Conservation (phyloP, 2,888 invertebrate species). For the Syrphus vitripennis region DNA sequence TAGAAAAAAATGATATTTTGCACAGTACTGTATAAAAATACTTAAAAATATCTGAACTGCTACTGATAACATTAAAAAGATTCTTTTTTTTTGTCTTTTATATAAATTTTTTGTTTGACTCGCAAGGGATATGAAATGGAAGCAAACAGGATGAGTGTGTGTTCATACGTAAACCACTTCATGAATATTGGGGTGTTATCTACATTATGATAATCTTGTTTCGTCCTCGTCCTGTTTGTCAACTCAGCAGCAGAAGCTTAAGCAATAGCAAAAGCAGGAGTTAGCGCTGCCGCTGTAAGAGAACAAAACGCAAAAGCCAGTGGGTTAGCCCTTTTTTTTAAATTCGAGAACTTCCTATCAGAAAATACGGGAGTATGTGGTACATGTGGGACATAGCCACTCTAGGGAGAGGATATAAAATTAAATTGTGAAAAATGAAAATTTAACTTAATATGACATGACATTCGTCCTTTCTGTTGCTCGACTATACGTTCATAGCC, state of each 20-base stretch:
- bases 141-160: background rate
- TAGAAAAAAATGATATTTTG: background rate
- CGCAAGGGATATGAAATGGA: constrained; percentile 9
- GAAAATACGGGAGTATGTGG: background rate
- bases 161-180: constrained; percentile 63
- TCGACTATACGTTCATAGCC: background rate
- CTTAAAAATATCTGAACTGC: constrained; percentile 36
- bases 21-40: background rate
- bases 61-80: constrained; percentile 65
- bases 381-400: constrained; percentile 30
- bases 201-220: constrained; percentile 68
- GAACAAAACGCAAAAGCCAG: constrained; percentile 36
- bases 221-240: constrained; percentile 64
- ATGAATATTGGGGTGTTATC: constrained; percentile 69
- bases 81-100: background rate
- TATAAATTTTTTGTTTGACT: background rate
- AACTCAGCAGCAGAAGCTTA: constrained; percentile 36
- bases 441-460: constrained; percentile 61
- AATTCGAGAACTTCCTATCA: background rate
- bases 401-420: constrained; percentile 49
- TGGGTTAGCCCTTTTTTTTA: constrained; percentile 47
- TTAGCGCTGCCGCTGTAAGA: constrained; percentile 4
- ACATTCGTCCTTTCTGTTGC: constrained; percentile 43
- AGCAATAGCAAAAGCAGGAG: background rate
- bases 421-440: constrained; percentile 67